These are phyloP conservation scores for Chelonus insularis DNA, from an alignment of 1,140 invertebrate genomes.

Conservation along the genomic window DNA sequence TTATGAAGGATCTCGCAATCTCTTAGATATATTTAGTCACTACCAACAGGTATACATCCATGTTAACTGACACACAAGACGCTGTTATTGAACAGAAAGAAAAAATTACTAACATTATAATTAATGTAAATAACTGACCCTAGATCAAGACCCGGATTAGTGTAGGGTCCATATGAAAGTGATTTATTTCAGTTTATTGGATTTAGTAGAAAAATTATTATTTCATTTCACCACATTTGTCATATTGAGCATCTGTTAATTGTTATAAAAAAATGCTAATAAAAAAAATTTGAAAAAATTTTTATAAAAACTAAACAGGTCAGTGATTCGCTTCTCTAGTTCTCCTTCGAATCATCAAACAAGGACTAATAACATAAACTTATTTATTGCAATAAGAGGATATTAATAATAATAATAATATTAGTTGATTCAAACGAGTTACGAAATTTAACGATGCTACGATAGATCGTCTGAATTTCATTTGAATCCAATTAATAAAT, in stretches of 20 bases:
- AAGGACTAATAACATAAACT: background rate
- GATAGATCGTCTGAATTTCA: too few species aligned
- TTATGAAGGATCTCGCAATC: slow-evolving; percentile 17
- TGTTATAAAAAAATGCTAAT: background rate
- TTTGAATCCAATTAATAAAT: too few species aligned
- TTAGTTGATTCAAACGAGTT: background rate
- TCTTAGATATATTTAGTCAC: background rate
- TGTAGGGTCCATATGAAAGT: slow-evolving; percentile 2
- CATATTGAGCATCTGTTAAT: background rate
- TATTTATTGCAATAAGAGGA: background rate
- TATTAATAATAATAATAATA: too few species aligned
- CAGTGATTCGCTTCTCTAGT: slow-evolving; percentile 2
- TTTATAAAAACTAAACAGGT: slow-evolving; percentile 4
- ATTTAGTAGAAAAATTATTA: background rate
- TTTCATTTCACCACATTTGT: background rate
- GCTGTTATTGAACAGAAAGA: background rate
- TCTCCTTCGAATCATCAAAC: background rate
- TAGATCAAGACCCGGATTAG: slow-evolving; percentile 9
- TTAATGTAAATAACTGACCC: slow-evolving; percentile 18
- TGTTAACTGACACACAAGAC: background rate
- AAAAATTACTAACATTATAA: slow-evolving; percentile 17
- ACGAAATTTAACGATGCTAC: too few species aligned
- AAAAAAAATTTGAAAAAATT: background rate
- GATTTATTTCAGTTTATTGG: too few species aligned
- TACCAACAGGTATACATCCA: background rate